Evolutionary conservation across 2,113 vertebrate species (phyloP).

Genomic region (Gasterosteus nipponicus): DNA sequence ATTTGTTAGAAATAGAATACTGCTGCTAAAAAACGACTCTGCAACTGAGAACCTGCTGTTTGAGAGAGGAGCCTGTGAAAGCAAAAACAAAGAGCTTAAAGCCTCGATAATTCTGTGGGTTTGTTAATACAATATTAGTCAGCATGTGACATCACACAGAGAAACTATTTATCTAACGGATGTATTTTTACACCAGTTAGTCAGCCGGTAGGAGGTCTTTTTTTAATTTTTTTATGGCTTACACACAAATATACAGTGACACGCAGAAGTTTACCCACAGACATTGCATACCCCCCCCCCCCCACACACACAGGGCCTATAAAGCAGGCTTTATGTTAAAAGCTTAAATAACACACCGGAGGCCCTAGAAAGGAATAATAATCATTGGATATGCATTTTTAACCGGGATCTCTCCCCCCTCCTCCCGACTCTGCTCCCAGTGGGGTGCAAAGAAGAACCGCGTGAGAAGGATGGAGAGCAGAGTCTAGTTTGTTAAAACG

Average conservation of each 20-base stretch:
- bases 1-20: too few species aligned
- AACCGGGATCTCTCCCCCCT: conserved; percentile 42
- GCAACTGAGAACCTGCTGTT: not conserved
- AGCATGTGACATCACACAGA: not conserved
- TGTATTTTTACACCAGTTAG: not conserved
- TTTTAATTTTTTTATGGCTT: conserved; percentile 1
- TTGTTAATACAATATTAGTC: not conserved
- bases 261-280: conserved; percentile 37
- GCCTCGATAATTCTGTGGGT: not conserved
- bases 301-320: conserved; percentile 45
- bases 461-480: not conserved
- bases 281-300: conserved; percentile 23
- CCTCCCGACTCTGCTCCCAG: conserved; percentile 23
- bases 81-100: not conserved
- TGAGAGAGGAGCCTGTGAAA: not conserved
- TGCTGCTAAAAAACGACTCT: not conserved
- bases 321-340: conserved; percentile 66
- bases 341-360: conserved; percentile 65
- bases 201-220: conserved; percentile 15
- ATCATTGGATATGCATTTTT: conserved; percentile 68
- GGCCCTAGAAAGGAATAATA: conserved; percentile 64
- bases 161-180: not conserved
- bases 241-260: conserved; percentile 28
- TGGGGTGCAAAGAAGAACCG: conserved; percentile 34
- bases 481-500: too few species aligned